Base-by-base conservation (phyloP, 2,888 invertebrate species). In the Tryphoninae sp. region DNA sequence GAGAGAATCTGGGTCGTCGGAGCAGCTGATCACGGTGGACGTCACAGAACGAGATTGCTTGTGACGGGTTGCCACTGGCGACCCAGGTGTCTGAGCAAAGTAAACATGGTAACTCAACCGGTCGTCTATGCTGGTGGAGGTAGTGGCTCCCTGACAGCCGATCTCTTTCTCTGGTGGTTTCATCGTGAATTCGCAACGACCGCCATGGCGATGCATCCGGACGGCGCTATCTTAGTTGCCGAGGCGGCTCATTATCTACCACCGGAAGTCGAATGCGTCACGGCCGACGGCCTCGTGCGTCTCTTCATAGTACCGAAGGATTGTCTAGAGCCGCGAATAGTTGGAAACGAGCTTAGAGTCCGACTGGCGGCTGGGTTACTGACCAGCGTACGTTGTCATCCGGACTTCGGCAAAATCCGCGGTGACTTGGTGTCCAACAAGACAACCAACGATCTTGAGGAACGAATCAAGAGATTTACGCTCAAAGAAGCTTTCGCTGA, bases 81-180 rank as follows among this genome's bases (percentile, higher is more conserved):
- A 61, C 93, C 93, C 0, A 88, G 89, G 51, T 93, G 92, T 86
- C 86, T 93, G 26, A 88, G 89, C 64, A 88, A 90, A 55, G 93
- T 93, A 62, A 93, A 93, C 87, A 93, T 93, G 93, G 83, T 93
- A 13, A 93, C 91, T 67, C 93, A 93, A 81, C 93, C 93, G 6
- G 93, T 93, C 2, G 91, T 93, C 11, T 93, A 93, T 83, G 93
- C 93, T 0, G 93, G 93, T 0, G 93, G 92, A 4, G 93, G 93
- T 16, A 90, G 90, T 26, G 93, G 92, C 6, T 88, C 88, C 1
- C 85, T 92, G 1, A 93, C 92, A 0, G 88, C 91, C 1, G 93
- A 93, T 72, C 89, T 93, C 8, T 93, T 93, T 78, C 89, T 92
- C 6, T 93, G 93, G 93, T 93, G 93, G 93, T 93, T 93, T 72